Evolutionary conservation across 2,113 vertebrate species (phyloP).

Genomic region (Aleadryas rufinucha): DNA sequence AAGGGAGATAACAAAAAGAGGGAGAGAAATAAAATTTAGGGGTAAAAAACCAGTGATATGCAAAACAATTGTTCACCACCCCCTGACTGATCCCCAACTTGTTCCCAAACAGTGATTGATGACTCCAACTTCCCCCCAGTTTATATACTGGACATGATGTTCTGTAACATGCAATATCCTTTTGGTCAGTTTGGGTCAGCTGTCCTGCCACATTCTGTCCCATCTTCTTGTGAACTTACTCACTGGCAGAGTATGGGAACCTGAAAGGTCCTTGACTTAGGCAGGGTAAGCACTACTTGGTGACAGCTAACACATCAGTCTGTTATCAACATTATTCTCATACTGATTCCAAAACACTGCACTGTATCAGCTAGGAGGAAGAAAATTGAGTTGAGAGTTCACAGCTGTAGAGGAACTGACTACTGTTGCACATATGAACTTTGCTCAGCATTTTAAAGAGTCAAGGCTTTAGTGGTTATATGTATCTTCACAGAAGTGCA

Average conservation of each 20-base stretch:
- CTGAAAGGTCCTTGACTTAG: background rate
- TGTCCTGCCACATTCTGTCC: background rate
- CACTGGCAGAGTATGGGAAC: background rate
- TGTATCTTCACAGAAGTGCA: background rate
- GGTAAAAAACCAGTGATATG: background rate
- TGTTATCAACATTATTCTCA: background rate
- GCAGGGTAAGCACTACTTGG: background rate
- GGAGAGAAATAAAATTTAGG: background rate
- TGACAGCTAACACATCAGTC: background rate
- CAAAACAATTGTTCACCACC: background rate
- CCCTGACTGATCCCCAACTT: background rate
- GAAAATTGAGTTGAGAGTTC: background rate
- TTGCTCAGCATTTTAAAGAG: background rate
- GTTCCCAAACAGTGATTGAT: background rate
- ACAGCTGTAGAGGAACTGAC: background rate
- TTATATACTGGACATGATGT: background rate
- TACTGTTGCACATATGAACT: background rate
- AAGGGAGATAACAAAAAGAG: background rate
- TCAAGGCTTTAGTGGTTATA: background rate
- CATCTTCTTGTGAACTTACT: background rate
- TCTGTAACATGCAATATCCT: background rate
- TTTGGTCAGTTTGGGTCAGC: background rate
- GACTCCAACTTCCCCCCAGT: too few relatives aligned
- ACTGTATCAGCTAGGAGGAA: background rate
- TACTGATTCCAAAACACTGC: background rate